Conservation (phyloP, 1,140 invertebrate species). For the Meteorus sp. region DNA sequence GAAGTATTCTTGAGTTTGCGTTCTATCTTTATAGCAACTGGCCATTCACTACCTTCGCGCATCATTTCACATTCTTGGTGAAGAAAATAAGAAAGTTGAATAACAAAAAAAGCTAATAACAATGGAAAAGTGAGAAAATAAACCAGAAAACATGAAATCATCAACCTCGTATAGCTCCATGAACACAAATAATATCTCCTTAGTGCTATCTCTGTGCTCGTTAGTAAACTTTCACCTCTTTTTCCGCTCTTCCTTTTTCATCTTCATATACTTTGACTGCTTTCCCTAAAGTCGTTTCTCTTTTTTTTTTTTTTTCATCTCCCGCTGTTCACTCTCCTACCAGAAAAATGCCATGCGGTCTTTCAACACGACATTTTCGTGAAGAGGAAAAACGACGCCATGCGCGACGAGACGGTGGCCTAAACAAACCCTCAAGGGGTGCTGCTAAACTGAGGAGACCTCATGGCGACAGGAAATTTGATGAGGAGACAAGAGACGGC, state of each 20-base stretch:
- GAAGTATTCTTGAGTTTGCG: not conserved
- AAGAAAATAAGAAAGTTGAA: too few relatives aligned
- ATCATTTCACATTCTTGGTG: too few relatives aligned
- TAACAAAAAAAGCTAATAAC: too few relatives aligned
- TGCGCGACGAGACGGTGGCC: conserved; percentile 5
- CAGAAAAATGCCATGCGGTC: conserved; percentile 11
- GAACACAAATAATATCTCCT: not conserved
- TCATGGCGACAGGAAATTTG: conserved; percentile 39
- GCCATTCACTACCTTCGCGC: too few relatives aligned
- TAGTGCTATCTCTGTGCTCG: not conserved
- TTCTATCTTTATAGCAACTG: too few relatives aligned
- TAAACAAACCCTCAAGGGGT: conserved; percentile 25
- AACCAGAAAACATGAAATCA: too few relatives aligned
- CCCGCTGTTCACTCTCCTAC: conserved; percentile 11
- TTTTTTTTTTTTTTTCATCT: not conserved
- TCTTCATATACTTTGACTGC: not conserved
- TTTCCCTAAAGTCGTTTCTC: not conserved
- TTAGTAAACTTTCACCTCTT: not conserved
- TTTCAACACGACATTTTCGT: conserved; percentile 2
- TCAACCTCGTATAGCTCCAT: not conserved
- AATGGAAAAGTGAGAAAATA: too few relatives aligned
- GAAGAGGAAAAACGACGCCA: conserved; percentile 10
- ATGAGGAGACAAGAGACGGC: conserved; percentile 29
- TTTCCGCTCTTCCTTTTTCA: not conserved
- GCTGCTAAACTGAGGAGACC: conserved; percentile 27